Evolutionary conservation across 1,140 invertebrate genomes (phyloP).

Genomic region (Ridgeia piscesae): DNA sequence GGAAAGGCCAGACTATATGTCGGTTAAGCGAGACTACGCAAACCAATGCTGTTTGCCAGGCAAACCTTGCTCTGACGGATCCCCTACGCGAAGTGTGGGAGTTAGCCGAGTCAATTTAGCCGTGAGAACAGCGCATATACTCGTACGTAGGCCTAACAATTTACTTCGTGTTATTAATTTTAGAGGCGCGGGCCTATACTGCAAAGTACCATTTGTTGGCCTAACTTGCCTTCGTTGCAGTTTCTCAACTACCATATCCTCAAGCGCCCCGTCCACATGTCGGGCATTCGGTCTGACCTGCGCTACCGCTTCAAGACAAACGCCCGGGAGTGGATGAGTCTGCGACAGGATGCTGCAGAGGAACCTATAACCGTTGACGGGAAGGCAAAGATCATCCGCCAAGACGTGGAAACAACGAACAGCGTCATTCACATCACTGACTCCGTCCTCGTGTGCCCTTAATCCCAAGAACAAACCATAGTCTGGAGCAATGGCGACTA

Average conservation of each 20-base stretch:
- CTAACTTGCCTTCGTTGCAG: background rate
- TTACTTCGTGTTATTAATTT: no score
- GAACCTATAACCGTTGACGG: slow-evolving; percentile 32
- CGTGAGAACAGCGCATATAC: no score
- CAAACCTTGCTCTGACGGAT: no score
- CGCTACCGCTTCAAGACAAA: slow-evolving; percentile 19
- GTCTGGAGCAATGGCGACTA: background rate
- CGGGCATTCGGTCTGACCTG: background rate
- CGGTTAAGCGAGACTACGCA: no score
- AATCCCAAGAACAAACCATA: background rate
- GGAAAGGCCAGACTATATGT: no score
- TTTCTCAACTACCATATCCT: slow-evolving; percentile 24
- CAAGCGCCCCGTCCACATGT: background rate
- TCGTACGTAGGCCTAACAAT: no score
- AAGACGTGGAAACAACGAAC: slow-evolving; percentile 52
- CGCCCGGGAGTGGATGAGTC: slow-evolving; percentile 13
- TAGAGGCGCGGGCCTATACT: background rate
- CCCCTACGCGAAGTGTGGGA: no score
- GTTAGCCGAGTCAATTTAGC: no score
- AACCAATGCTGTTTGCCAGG: no score
- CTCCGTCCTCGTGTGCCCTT: slow-evolving; percentile 59
- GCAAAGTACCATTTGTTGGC: background rate
- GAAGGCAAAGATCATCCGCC: slow-evolving; percentile 36
- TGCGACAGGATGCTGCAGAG: background rate
- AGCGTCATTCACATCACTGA: slow-evolving; percentile 37